Percentiles rank a stretch among this genome's conserved stretches.
These are phyloP conservation scores for Dufourea novaeangliae DNA, from an alignment of 1,140 invertebrate species.

Conservation along the genomic window DNA sequence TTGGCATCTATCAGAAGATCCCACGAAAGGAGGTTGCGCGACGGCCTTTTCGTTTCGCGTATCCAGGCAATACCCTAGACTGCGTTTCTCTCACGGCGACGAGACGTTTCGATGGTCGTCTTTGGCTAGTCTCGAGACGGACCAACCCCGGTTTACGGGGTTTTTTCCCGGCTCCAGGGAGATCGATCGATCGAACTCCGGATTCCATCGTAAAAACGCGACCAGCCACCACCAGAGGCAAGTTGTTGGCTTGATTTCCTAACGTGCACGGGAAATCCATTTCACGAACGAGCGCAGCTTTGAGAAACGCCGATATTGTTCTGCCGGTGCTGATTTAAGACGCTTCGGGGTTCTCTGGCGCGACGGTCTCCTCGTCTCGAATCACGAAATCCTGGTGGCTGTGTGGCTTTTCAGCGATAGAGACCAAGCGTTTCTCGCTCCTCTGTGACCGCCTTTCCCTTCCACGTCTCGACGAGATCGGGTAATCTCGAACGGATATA, in stretches of 20 bases:
- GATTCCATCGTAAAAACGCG: conserved; percentile 26
- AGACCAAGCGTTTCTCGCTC: neutral
- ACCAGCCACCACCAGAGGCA: neutral
- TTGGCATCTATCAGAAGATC: conserved; percentile 30
- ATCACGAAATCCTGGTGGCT: conserved; percentile 8
- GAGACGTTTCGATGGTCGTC: neutral
- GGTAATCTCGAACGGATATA: conserved; percentile 19
- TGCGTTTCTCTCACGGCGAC: neutral
- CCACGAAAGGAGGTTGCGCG: neutral
- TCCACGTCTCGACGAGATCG: neutral
- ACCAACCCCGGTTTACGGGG: conserved; percentile 6
- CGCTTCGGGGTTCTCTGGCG: conserved; percentile 20
- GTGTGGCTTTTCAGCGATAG: neutral
- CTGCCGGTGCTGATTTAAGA: conserved; percentile 20
- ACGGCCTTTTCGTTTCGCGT: neutral
- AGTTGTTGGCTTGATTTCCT: conserved; percentile 31
- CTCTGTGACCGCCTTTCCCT: neutral
- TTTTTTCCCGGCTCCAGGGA: neutral
- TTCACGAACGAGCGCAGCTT: conserved; percentile 24
- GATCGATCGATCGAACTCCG: conserved; percentile 14
- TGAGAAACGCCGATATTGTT: conserved; percentile 40
- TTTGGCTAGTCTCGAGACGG: conserved; percentile 2
- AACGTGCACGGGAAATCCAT: conserved; percentile 26
- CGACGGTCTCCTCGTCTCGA: too few relatives aligned
- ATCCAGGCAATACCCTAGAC: neutral